phyloP scores from a whole-genome alignment of 2,888 invertebrate genomes.

The Acrobasis repandana region DNA sequence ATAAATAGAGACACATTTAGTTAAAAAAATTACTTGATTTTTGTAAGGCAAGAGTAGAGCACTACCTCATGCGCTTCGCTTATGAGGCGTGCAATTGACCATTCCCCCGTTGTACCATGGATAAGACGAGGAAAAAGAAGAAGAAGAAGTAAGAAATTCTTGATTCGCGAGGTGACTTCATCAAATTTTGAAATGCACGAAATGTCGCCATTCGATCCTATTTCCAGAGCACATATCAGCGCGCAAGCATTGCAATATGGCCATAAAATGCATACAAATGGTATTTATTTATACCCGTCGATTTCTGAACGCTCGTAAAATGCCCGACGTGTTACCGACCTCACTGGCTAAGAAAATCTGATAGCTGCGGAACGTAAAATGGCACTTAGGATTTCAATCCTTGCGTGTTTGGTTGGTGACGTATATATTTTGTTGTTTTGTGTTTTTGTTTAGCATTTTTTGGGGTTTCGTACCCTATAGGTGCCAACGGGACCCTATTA shows the following conservation, averaged over 20 bases:
- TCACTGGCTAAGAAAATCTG: constrained; percentile 44
- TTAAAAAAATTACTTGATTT: too few relatives aligned
- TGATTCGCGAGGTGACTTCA: neutral
- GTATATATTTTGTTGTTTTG: constrained; percentile 17
- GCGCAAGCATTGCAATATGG: constrained; percentile 45
- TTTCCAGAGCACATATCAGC: constrained; percentile 42
- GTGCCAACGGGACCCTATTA: too few relatives aligned
- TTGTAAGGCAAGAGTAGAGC: too few relatives aligned
- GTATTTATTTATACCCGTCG: constrained; percentile 72
- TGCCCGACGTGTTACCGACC: constrained; percentile 38
- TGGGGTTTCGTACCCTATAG: too few relatives aligned
- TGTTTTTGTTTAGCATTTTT: too few relatives aligned
- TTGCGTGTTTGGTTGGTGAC: constrained; percentile 54
- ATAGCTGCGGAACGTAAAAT: constrained; percentile 49
- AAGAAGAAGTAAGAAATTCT: too few relatives aligned
- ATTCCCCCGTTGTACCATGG: too few relatives aligned
- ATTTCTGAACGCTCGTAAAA: constrained; percentile 68
- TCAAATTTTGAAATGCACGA: constrained; percentile 10
- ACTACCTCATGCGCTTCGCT: too few relatives aligned
- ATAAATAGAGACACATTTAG: too few relatives aligned
- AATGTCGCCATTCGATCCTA: constrained; percentile 46
- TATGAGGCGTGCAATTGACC: too few relatives aligned
- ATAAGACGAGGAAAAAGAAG: too few relatives aligned
- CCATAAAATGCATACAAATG: constrained; percentile 60
- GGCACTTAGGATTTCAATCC: constrained; percentile 49